Base-by-base conservation (phyloP, 2,113 vertebrate species). In the Nothoprocta pentlandii region DNA sequence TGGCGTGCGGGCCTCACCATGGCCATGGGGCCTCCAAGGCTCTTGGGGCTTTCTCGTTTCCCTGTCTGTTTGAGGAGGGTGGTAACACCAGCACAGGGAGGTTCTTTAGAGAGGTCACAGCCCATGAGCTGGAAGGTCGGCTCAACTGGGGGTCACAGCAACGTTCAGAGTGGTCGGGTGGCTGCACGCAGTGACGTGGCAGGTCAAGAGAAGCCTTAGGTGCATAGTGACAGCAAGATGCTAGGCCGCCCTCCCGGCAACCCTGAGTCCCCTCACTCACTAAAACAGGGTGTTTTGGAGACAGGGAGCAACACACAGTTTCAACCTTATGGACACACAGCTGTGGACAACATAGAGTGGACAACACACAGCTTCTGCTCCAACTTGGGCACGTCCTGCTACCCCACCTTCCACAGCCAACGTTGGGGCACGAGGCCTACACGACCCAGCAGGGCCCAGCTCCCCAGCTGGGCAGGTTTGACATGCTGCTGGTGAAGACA, bases 201-300 rank as follows among this genome's bases (percentile, higher is more conserved):
- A 70, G 46, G 34, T 34, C 49, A 10, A 11, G 22, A 46, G n/a
- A 25, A 6, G 46, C 36, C 32, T 25, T 20, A 7, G 20, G 46
- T 22, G 46, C 13, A 26, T 49, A 70, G 16, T 9, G 32, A 26
- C 11, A 34, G 21, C 13, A 34, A 49, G 32, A 69, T 26, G 46
- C 14, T 16, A 49, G 67, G 69, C 25, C 74, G 68, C 1, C 0
- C 26, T 41, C 20, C 28, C 23, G 32, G 54, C 32, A 68, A 56
- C 0, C 4, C 41, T 46, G 15, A 83, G 54, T 17, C 16, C 54
- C 46, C 61, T 74, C 1, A 5, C 16, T 10, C 3, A 1, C 64
- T 63, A n/a, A 15, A 51, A 3, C 67, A 90, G 32, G 1, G 6
- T 4, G 19, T 30, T 0, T 0, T 25, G 76, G 81, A 61, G 59